A percentile compares a stretch with the other conserved stretches of the same genome.
These are phyloP conservation scores for Lophochroa leadbeateri DNA, from an alignment of 2,113 vertebrate species.

Conservation along the genomic window DNA sequence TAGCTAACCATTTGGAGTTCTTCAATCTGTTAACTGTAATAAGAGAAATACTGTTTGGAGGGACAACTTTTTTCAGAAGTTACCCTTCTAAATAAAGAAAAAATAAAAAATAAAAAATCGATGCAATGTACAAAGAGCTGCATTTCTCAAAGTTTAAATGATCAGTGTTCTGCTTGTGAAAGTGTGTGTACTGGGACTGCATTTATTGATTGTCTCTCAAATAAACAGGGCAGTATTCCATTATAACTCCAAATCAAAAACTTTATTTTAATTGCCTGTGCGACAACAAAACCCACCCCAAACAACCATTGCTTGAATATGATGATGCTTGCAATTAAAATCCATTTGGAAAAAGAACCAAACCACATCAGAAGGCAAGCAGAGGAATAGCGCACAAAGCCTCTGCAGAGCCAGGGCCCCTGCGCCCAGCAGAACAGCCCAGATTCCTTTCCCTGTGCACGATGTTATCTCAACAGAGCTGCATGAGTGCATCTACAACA, in stretches of 20 bases:
- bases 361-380: neutral
- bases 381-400: fast-evolving
- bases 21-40: neutral
- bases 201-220: neutral
- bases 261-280: neutral
- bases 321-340: neutral
- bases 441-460: fast-evolving
- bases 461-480: fast-evolving
- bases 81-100: neutral
- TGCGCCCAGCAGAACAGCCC: fast-evolving
- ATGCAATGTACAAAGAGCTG: neutral
- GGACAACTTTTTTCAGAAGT: neutral
- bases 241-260: neutral
- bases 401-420: too few species aligned
- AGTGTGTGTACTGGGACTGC: neutral
- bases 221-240: neutral
- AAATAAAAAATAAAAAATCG: neutral
- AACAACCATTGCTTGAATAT: neutral
- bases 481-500: fast-evolving
- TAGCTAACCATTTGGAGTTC: neutral
- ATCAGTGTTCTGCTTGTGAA: neutral
- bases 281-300: neutral
- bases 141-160: neutral
- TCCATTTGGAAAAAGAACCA: neutral
- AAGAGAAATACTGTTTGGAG: neutral